Percentiles rank a stretch among this genome's conserved stretches.
These are phyloP conservation scores for Entomyzon cyanotis DNA, from an alignment of 2,113 vertebrate genomes.

Conservation along the genomic window DNA sequence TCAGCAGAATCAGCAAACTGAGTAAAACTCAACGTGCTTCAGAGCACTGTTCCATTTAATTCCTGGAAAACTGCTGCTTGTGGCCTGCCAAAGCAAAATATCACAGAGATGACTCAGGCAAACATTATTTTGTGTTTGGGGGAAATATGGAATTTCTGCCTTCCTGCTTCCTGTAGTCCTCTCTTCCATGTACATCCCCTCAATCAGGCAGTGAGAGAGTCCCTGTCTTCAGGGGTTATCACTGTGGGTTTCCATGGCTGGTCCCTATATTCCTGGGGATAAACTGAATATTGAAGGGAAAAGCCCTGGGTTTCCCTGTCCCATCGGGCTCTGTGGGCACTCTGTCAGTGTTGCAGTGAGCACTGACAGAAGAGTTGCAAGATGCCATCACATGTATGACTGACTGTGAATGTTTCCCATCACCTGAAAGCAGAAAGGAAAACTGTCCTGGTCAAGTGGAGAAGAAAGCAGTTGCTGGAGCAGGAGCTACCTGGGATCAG, in stretches of 20 bases:
- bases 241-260: background rate
- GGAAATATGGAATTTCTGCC: background rate
- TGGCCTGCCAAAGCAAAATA: background rate
- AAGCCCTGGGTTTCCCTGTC: background rate
- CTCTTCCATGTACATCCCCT: background rate
- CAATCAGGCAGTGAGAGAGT: rapidly evolving
- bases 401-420: background rate
- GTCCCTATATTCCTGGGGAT: background rate
- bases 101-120: background rate
- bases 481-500: background rate
- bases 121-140: background rate
- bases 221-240: background rate
- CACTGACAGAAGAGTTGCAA: background rate
- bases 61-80: background rate
- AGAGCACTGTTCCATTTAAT: background rate
- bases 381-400: rapidly evolving
- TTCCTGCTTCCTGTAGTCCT: background rate
- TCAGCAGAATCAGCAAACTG: background rate
- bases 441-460: background rate
- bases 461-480: background rate
- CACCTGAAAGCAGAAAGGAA: background rate
- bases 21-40: background rate
- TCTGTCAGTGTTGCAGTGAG: background rate
- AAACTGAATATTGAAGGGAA: background rate
- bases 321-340: rapidly evolving